Base-by-base conservation (phyloP, 2,888 invertebrate genomes). In the Pyrgus malvae region DNA sequence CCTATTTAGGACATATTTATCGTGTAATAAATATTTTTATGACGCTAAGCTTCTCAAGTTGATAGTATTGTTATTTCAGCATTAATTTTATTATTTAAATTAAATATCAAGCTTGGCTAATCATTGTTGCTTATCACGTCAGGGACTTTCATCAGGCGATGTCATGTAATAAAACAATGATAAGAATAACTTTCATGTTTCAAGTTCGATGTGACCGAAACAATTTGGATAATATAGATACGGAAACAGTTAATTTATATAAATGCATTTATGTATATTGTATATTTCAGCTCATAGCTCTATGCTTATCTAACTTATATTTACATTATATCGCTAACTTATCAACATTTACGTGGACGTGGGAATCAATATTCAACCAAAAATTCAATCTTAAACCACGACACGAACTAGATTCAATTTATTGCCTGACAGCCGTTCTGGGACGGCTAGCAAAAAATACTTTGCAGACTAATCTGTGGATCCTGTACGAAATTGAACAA, bases 121-220 rank as follows among this genome's bases (percentile, higher is more conserved):
- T 48, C 29, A 27, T 14, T 40, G 38, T 29, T 29, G 12, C 14
- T 21, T 40, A 21, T 21, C 38, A 7, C 11, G n/a, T 48, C 11
- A 3, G 4, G 4, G 4, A 38, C 49, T 41, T 49, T 49, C 49
- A 49, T 49, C 31, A 41, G 23, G n/a, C 7, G 31, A 21, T 31
- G 17, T 38, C 27, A 17, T 31, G n/a, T n/a, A 37, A 37, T 48
- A 16, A 37, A 19, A 25, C 25, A 23, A 37, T 16, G 37, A 48
- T 21, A 45, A 37, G 16, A 21, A 21, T 16, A 38, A 21, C 5
- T 21, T 38, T 38, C 19, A 17, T 38, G 38, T 38, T 11, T 21
- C 11, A 4, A 7, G 2, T 23, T 3, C 23, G 23, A 4, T 23
- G 6, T 23, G 23, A 23, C 23, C 23, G 6, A 23, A 23, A 23